phyloP scores from a whole-genome alignment of 2,888 invertebrate species.

The Doris montereyensis region DNA sequence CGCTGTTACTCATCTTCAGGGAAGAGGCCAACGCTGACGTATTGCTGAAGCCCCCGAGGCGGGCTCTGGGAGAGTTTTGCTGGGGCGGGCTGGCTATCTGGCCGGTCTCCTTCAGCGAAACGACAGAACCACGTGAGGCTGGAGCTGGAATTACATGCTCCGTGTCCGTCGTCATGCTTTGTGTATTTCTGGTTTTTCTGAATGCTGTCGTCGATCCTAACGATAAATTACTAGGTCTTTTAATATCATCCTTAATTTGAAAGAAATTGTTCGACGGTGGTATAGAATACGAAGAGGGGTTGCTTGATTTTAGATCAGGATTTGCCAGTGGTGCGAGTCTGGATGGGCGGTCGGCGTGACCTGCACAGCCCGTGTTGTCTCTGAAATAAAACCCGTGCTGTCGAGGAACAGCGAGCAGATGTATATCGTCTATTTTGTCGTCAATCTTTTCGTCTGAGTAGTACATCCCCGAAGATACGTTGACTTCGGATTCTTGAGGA shows the following conservation, averaged over 20 bases:
- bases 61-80: neutral
- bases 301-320: too few species aligned
- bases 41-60: neutral
- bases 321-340: slow-evolving; percentile 4
- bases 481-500: neutral
- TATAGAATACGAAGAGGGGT: too few species aligned
- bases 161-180: too few species aligned
- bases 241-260: too few species aligned
- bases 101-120: too few species aligned
- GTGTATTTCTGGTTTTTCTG: too few species aligned
- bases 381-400: neutral
- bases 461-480: neutral
- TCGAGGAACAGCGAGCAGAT: neutral
- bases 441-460: neutral
- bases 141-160: too few species aligned
- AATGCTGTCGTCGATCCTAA: too few species aligned
- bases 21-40: neutral
- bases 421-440: neutral
- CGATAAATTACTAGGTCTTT: too few species aligned
- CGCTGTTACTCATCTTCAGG: neutral
- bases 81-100: too few species aligned
- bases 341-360: neutral
- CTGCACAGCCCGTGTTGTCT: neutral
- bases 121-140: too few species aligned
- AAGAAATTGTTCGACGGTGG: too few species aligned